Conservation (phyloP, 2,113 vertebrate species). For the Varanus komodoensis region DNA sequence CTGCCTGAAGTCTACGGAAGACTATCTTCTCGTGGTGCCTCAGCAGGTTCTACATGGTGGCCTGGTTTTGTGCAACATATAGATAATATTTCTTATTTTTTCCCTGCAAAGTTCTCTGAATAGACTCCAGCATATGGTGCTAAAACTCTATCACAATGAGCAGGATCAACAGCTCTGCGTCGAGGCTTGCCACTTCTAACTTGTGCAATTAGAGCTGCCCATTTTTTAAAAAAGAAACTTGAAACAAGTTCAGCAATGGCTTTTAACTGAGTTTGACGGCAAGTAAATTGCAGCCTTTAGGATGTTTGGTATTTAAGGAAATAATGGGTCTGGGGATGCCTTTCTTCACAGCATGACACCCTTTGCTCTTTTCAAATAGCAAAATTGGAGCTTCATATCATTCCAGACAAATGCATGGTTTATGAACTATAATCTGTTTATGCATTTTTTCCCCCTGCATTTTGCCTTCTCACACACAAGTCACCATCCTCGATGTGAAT, state of each 20-base stretch:
- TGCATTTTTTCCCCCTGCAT: neutral
- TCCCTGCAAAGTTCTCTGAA: neutral
- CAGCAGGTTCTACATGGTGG: accelerated
- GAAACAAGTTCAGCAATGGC: slow-evolving; percentile 2
- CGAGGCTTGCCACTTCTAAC: neutral
- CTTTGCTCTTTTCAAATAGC: slow-evolving; percentile 15
- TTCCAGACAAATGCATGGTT: neutral
- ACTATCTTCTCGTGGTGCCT: neutral
- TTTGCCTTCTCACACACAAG: neutral
- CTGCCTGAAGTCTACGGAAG: neutral
- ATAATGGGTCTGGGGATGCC: neutral
- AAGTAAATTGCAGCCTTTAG: neutral
- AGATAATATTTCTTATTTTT: neutral
- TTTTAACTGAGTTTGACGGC: neutral
- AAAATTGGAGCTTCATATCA: neutral
- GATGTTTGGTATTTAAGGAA: neutral
- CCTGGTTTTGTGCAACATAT: neutral
- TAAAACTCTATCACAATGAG: neutral
- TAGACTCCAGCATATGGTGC: accelerated
- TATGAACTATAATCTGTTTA: neutral
- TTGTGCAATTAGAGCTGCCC: neutral
- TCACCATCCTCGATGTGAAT: neutral
- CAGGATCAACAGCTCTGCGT: neutral
- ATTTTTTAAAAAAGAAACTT: neutral
- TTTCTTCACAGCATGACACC: neutral